Evolutionary conservation across 2,888 invertebrate species (phyloP).

Genomic region (Pollenia labialis): DNA sequence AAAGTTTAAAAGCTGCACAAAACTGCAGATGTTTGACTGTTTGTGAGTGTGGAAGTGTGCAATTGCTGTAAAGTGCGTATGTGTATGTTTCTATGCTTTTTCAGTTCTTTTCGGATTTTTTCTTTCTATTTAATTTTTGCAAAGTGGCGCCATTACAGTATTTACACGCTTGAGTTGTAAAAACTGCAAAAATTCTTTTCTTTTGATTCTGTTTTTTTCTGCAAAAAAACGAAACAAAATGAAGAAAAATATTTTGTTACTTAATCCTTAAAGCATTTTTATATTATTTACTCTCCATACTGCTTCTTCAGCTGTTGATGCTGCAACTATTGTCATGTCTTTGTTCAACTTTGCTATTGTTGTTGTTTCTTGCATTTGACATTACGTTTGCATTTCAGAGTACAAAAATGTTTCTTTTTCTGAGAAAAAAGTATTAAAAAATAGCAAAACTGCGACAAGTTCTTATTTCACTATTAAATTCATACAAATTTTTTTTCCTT

Average conservation of each 20-base stretch:
- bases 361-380: conserved; percentile 31
- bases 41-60: background rate
- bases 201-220: conserved; percentile 49
- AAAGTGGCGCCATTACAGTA: conserved; percentile 73
- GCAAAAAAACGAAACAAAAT: background rate
- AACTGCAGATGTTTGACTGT: background rate
- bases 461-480: conserved; percentile 16
- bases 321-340: conserved; percentile 35
- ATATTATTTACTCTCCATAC: background rate
- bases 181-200: conserved; percentile 64
- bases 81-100: background rate
- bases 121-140: conserved; percentile 11
- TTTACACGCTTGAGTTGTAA: conserved; percentile 68
- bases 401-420: conserved; percentile 30
- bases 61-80: conserved; percentile 2
- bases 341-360: conserved; percentile 28
- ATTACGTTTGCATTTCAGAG: conserved; percentile 24
- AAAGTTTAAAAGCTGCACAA: conserved; percentile 20
- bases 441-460: conserved; percentile 39
- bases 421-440: conserved; percentile 5
- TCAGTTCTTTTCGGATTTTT: background rate
- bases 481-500: conserved; percentile 28
- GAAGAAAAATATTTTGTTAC: conserved; percentile 36
- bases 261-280: conserved; percentile 27
- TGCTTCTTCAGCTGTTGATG: conserved; percentile 16